Conservation (phyloP, 2,888 invertebrate species). For the Epinotia brunnichana region DNA sequence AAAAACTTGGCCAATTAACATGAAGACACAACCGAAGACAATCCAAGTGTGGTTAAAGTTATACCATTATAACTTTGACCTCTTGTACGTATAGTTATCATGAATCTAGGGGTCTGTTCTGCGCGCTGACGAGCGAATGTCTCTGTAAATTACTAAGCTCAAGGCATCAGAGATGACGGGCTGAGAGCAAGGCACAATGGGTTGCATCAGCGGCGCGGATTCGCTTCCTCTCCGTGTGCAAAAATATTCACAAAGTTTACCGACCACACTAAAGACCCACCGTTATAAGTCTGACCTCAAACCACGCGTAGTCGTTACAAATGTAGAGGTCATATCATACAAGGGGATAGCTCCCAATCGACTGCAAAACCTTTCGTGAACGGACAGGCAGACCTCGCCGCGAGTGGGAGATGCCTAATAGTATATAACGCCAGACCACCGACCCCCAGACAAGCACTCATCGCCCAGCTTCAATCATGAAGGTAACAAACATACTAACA, state of each 20-base stretch:
- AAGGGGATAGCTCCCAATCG: not conserved
- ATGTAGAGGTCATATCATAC: not conserved
- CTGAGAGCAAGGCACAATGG: constrained; percentile 63
- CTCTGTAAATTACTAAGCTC: constrained; percentile 3
- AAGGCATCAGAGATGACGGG: constrained; percentile 21
- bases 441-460: constrained; percentile 73
- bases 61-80: not conserved
- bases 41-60: not conserved
- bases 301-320: not conserved
- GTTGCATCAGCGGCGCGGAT: constrained; percentile 71
- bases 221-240: constrained; percentile 44
- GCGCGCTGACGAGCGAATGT: not conserved
- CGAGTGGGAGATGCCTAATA: constrained; percentile 74
- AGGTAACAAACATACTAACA: constrained; percentile 65
- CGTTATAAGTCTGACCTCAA: constrained; percentile 48
- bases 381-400: constrained; percentile 57
- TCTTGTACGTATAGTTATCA: not conserved
- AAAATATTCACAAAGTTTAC: constrained; percentile 1
- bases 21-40: not conserved
- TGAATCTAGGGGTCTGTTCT: not conserved
- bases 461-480: constrained; percentile 77
- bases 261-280: not conserved
- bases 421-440: constrained; percentile 74
- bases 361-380: too few relatives aligned
- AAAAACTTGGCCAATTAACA: too few relatives aligned